Conservation (phyloP, 2,888 invertebrate genomes). For the Tipula unca region DNA sequence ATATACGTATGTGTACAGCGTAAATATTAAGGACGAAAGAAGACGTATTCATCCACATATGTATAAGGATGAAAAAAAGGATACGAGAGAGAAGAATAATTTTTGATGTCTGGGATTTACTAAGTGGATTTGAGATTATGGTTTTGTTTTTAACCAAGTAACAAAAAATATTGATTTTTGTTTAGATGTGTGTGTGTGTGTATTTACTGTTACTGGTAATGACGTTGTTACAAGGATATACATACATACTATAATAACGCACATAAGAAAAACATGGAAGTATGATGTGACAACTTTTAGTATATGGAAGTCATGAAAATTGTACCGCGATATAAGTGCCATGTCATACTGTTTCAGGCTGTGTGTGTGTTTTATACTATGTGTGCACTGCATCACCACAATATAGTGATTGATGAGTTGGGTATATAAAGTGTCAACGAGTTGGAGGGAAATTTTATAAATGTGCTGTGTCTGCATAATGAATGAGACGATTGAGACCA, state of each 20-base stretch:
- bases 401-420: neutral
- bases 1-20: neutral
- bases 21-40: neutral
- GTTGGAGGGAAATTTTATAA: too few relatives aligned
- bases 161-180: neutral
- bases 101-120: neutral
- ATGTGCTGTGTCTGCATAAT: too few relatives aligned
- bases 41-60: neutral
- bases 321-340: neutral
- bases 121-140: constrained; percentile 8
- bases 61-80: neutral
- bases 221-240: neutral
- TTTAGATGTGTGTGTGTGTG: neutral
- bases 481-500: too few relatives aligned
- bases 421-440: too few relatives aligned
- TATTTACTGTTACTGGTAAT: neutral
- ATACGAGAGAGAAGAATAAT: neutral
- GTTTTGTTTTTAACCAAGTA: neutral
- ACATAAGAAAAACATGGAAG: neutral
- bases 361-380: neutral
- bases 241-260: neutral
- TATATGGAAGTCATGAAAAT: neutral
- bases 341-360: neutral
- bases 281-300: neutral
- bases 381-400: neutral